Base-by-base conservation (phyloP, 1,140 invertebrate genomes). In the Copidosoma floridanum region DNA sequence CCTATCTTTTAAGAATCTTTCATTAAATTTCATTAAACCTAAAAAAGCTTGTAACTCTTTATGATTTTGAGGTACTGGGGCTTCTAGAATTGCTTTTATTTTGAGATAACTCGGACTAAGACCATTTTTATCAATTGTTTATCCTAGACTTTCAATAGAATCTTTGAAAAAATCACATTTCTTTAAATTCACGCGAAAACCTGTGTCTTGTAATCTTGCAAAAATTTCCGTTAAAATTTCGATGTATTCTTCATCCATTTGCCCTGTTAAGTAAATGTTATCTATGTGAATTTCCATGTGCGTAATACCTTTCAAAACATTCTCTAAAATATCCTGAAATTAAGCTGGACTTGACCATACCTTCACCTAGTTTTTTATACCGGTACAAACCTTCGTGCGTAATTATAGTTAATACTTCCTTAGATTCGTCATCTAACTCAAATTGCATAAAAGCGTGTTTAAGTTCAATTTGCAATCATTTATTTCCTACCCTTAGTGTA, bases 11-110 rank as follows among this genome's bases (percentile, higher is more conserved):
- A n/a, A n/a, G n/a, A n/a, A n/a, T n/a, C n/a, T n/a, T n/a, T n/a
- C n/a, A n/a, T n/a, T n/a, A n/a, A 68, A 77, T 12, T 65, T 71
- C 4, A 71, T 46, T 38, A 74, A 32, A 8, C 76, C 76, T n/a
- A 79, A 29, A 59, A 77, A 74, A 23, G 52, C 46, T 41, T 63
- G 54, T 10, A 73, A 40, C 54, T 74, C 66, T 16, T 67, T 58
- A 8, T 55, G 32, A 57, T 70, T 68, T 23, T 38, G 32, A 23
- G 71, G 74, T 35, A 40, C 38, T n/a, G 64, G 59, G 55, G 70
- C 67, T 24, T 68, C 43, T 0, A 26, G 46, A 12, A 74, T 59
- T 3, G 68, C 65, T 44, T 61, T 27, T 7, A 64, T 54, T 44
- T 73, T 72, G 7, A 63, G 14, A 7, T 51, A 10, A 4, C 14